phyloP scores from a whole-genome alignment of 2,888 invertebrate genomes.

The Tenthredo notha region DNA sequence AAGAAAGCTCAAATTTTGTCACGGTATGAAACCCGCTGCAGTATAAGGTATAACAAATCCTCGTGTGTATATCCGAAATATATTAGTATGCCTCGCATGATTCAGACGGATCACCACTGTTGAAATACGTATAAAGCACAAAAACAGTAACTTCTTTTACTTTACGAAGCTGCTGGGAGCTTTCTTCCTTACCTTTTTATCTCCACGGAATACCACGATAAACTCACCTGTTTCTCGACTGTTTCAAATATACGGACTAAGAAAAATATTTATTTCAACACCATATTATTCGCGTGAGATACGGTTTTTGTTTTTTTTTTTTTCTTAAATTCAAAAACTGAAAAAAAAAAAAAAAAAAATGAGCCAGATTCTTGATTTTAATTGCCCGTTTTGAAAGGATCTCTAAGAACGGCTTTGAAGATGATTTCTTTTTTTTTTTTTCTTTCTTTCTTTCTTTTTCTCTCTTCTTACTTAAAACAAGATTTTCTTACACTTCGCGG shows the following conservation, averaged over 20 bases:
- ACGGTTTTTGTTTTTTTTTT: too few species aligned
- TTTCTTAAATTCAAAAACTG: too few species aligned
- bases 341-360: too few species aligned
- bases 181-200: background rate
- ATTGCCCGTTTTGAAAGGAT: background rate
- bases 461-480: background rate
- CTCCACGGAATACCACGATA: background rate
- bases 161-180: background rate
- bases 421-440: background rate
- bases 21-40: background rate
- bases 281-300: too few species aligned
- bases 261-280: background rate
- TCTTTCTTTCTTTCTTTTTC: background rate
- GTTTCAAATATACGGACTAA: background rate
- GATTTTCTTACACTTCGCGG: background rate
- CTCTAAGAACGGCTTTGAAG: background rate
- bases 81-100: constrained; percentile 23
- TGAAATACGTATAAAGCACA: constrained; percentile 15
- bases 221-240: background rate
- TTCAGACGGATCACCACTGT: constrained; percentile 19
- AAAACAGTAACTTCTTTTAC: constrained; percentile 11
- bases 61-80: background rate
- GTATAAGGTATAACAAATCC: background rate
- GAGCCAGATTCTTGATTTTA: background rate
- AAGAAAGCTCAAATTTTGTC: background rate